Percentiles rank a stretch among this genome's conserved stretches.
phyloP scores from a whole-genome alignment of 2,797 vertebrate genomes.

The Enteromius afrohamiltoni region DNA sequence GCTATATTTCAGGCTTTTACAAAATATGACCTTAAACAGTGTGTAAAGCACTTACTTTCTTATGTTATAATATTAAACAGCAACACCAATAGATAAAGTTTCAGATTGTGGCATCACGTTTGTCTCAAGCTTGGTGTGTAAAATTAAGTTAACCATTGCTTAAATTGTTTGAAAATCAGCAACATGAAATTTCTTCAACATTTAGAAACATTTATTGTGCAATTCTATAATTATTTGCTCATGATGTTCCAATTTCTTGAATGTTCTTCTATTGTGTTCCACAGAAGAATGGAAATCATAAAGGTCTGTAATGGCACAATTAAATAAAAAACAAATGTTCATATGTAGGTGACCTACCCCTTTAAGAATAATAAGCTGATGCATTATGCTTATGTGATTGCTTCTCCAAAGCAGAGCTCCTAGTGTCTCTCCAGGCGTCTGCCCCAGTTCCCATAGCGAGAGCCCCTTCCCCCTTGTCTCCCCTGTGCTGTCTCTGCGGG shows the following conservation, averaged over 20 bases:
- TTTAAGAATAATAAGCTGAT: constrained; percentile 4
- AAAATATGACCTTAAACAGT: not conserved
- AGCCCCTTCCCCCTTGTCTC: constrained; percentile 1
- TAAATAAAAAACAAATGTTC: not conserved
- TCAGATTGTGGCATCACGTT: not conserved
- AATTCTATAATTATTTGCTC: not conserved
- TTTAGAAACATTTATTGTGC: no score
- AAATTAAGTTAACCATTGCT: not conserved
- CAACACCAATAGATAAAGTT: not conserved
- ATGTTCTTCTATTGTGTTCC: not conserved
- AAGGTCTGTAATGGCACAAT: not conserved
- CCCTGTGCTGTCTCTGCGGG: constrained; percentile 21
- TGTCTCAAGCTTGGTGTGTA: not conserved
- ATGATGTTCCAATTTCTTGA: not conserved
- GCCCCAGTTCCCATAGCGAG: constrained; percentile 12
- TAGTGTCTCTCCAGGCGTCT: constrained; percentile 10
- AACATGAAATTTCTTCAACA: not conserved
- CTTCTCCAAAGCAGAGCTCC: constrained; percentile 17
- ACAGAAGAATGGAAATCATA: not conserved
- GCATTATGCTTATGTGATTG: not conserved
- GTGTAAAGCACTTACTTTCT: not conserved
- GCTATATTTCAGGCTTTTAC: not conserved
- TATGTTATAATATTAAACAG: not conserved
- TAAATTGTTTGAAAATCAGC: not conserved
- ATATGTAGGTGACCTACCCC: not conserved